Evolutionary conservation across 1,140 invertebrate species (phyloP).

Genomic region (Latrodectus geometricus): DNA sequence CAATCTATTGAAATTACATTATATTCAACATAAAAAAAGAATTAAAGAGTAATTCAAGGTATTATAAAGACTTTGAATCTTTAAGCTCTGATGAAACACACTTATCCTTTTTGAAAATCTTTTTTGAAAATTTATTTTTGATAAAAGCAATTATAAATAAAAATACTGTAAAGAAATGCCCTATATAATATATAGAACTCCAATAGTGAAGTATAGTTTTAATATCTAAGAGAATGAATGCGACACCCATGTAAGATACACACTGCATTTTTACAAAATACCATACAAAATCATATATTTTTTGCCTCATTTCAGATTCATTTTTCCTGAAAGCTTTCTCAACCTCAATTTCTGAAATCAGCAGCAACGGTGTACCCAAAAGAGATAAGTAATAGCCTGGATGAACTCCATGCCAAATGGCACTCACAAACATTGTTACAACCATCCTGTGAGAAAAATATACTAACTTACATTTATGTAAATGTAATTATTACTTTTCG

Average conservation of each 20-base stretch:
- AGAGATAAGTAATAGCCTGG: slow-evolving; percentile 49
- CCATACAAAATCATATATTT: slow-evolving; percentile 43
- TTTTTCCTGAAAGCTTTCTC: slow-evolving; percentile 53
- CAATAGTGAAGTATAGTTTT: slow-evolving; percentile 49
- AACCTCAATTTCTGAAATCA: slow-evolving; percentile 50
- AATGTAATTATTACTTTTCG: no score
- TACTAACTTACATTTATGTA: no score
- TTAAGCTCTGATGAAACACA: slow-evolving; percentile 14
- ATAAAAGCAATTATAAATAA: slow-evolving; percentile 42
- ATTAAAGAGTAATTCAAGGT: no score
- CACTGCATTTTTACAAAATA: slow-evolving; percentile 54
- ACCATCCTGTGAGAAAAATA: slow-evolving; percentile 29
- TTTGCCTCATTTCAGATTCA: background rate
- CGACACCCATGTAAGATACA: slow-evolving; percentile 51
- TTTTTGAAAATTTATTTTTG: slow-evolving; percentile 40
- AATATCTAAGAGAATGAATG: slow-evolving; percentile 46
- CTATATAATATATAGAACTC: slow-evolving; percentile 52
- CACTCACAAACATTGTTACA: slow-evolving; percentile 58
- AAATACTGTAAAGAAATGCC: slow-evolving; percentile 39
- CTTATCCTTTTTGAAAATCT: slow-evolving; percentile 33
- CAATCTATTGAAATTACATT: no score
- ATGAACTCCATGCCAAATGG: slow-evolving; percentile 51
- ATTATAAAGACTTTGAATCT: slow-evolving; percentile 16
- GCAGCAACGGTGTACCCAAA: slow-evolving; percentile 44
- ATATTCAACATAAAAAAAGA: no score